Evolutionary conservation across 1,140 invertebrate species (phyloP), one percentile per base, ranked within the genome.

Genomic region (Zophobas morio): DNA sequence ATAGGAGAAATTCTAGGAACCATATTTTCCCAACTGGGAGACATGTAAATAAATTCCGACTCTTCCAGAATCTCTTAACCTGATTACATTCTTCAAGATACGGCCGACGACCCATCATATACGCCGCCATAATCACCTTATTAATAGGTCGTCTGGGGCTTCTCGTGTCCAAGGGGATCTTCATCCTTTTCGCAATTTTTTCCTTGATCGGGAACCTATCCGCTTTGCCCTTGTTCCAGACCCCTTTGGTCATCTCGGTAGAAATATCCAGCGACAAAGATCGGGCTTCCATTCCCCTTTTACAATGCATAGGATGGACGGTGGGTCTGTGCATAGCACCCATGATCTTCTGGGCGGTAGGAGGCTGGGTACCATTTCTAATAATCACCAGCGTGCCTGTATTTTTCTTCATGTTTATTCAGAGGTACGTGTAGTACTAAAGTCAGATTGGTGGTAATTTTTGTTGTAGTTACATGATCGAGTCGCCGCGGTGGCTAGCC

Each of bases 401-500:
- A 40, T 70, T 76, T 1, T 1, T 82, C 5, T 84, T 83, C 66
- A 51, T 85, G 34, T 80, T 84, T 6, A 49, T 66, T 34, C 46
- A 46, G 53, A 79, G 70, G 84, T 85, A 75, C 71, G 75, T 75
- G 4, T 74, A 34, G 32, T 8, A 33, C 2, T 35, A 42, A 32
- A 32, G 20, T 6, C 1, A 8, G 40, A 46, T 76, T 40, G 8
- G 6, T 60, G n/a, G n/a, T n/a, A n/a, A 34, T 60, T 40, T 46
- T 60, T 76, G 74, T 76, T 57, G 20, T 76, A 91, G 90, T 85
- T 89, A 87, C 78, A 85, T 90, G 75, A 88, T 90, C 74, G 90
- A 91, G 86, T 91, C 90, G 35, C 90, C 90, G 1, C 85, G 92
- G 76, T 94, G 93, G 93, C 85, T 93, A 57, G 89, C 91, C 78